Conservation (phyloP, 2,113 vertebrate species). For the Smithornis capensis region DNA sequence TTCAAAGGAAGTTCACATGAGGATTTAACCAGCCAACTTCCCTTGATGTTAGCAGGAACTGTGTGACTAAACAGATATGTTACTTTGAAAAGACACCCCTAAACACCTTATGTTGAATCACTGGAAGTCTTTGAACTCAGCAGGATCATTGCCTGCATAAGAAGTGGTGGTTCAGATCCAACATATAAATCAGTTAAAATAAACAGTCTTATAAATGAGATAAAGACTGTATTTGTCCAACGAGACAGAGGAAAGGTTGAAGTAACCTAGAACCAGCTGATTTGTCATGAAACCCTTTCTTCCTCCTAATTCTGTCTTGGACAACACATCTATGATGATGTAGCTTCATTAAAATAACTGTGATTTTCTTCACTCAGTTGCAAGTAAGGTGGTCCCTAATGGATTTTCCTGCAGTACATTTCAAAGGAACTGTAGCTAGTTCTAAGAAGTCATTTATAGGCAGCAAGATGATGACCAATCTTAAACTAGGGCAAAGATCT, state of each 20-base stretch:
- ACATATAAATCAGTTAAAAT: not conserved
- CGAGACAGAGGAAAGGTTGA: not conserved
- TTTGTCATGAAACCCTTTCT: not conserved
- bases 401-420: not conserved
- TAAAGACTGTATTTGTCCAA: not conserved
- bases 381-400: not conserved
- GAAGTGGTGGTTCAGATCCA: conserved; percentile 3
- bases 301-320: not conserved
- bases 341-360: not conserved
- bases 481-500: not conserved
- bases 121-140: conserved; percentile 53
- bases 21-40: conserved; percentile 47
- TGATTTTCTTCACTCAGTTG: not conserved
- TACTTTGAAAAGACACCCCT: conserved; percentile 50
- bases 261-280: not conserved
- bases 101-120: conserved; percentile 29
- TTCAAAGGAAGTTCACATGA: conserved; percentile 58
- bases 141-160: conserved; percentile 15
- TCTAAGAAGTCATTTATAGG: not conserved
- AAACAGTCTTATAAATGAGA: not conserved
- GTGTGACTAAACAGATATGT: not conserved
- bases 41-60: conserved; percentile 51
- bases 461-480: not conserved
- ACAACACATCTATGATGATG: not conserved
- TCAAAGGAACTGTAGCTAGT: not conserved